phyloP scores from a whole-genome alignment of 2,888 invertebrate genomes.

The Dasysyrphus albostriatus region DNA sequence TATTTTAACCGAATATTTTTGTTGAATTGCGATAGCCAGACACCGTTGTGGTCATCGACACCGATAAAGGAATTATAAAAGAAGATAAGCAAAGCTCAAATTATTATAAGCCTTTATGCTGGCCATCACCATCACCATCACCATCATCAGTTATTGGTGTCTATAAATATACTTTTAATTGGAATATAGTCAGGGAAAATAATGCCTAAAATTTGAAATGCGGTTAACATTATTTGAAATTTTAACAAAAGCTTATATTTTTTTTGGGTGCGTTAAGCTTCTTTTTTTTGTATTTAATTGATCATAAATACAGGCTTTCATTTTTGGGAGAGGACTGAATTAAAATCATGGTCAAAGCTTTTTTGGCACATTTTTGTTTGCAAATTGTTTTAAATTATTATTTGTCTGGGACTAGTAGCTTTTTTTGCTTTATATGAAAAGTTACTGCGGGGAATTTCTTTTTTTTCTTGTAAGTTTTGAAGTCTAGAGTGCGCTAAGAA shows the following conservation, averaged over 20 bases:
- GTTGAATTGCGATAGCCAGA: neutral
- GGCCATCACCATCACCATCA: slow-evolving; percentile 5
- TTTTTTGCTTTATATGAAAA: neutral
- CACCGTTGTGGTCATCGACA: slow-evolving; percentile 5
- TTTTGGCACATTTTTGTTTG: slow-evolving; percentile 1
- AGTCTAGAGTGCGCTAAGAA: neutral
- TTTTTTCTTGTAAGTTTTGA: neutral
- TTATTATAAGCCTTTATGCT: slow-evolving; percentile 29
- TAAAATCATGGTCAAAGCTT: neutral
- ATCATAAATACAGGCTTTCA: neutral
- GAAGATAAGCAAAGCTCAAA: slow-evolving; percentile 33
- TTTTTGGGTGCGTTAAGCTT: slow-evolving; percentile 18
- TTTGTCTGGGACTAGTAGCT: neutral
- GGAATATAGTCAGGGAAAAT: slow-evolving; percentile 31
- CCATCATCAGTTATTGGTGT: slow-evolving; percentile 1
- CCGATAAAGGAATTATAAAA: slow-evolving; percentile 34
- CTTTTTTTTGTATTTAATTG: neutral
- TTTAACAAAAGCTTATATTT: slow-evolving; percentile 12
- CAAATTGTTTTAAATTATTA: slow-evolving; percentile 10
- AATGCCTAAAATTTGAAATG: slow-evolving; percentile 15
- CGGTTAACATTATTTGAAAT: neutral
- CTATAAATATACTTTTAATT: slow-evolving; percentile 36
- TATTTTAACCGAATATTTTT: slow-evolving; percentile 7
- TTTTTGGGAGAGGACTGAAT: neutral
- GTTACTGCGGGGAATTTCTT: neutral